Evolutionary conservation across 2,113 vertebrate species (phyloP).

Genomic region (Taurulus bubalis): DNA sequence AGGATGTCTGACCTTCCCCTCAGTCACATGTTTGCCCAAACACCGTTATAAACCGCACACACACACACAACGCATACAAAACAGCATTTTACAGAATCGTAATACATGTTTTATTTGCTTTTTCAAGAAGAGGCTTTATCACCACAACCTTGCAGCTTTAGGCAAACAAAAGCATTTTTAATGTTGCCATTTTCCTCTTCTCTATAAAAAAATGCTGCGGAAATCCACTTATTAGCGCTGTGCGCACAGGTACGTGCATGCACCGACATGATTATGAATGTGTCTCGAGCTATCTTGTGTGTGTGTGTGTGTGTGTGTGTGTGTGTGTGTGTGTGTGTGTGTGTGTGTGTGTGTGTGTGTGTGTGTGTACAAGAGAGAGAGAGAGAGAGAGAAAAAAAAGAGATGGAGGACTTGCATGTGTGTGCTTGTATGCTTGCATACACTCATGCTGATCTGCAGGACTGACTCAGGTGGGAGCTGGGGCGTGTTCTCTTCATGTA

Average conservation of each 20-base stretch:
- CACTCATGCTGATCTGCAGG: slow-evolving; percentile 44
- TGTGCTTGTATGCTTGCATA: slow-evolving; percentile 49
- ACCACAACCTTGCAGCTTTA: slow-evolving; percentile 75
- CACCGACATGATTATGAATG: not conserved
- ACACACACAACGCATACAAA: not conserved
- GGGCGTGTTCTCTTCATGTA: slow-evolving; percentile 78
- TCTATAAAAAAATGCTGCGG: not conserved
- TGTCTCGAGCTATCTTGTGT: slow-evolving; percentile 3
- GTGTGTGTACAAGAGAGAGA: slow-evolving; percentile 1
- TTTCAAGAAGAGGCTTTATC: slow-evolving; percentile 45
- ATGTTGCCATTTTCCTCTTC: slow-evolving; percentile 3
- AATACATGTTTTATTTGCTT: not conserved
- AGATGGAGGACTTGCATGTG: slow-evolving; percentile 56
- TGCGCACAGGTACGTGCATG: not conserved
- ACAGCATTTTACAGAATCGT: not conserved
- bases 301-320: slow-evolving; percentile 13
- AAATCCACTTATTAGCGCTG: slow-evolving; percentile 9
- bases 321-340: slow-evolving; percentile 12
- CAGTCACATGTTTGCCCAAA: slow-evolving; percentile 42
- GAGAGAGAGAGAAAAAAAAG: not conserved
- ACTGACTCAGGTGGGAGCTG: slow-evolving; percentile 86
- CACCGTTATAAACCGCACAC: not conserved
- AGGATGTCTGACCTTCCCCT: slow-evolving; percentile 75
- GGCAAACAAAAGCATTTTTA: slow-evolving; percentile 7
- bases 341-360: slow-evolving; percentile 9